phyloP scores from a whole-genome alignment of 2,797 vertebrate genomes.

The Pseudochirops corinnae region DNA sequence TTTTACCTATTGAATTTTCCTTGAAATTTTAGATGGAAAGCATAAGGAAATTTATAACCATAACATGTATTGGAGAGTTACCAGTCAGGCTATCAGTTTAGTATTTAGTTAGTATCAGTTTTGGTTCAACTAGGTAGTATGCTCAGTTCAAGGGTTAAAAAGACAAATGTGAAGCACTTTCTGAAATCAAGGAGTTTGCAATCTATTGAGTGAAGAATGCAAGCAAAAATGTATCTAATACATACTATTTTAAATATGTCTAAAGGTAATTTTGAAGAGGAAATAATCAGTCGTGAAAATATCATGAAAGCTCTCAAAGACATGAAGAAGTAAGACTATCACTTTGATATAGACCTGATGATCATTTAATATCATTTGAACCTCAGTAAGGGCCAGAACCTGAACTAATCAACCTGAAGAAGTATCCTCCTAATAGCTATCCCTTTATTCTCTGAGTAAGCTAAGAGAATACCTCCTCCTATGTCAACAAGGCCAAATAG shows the following conservation, averaged over 20 bases:
- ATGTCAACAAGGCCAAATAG: too few species aligned
- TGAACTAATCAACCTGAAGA: too few species aligned
- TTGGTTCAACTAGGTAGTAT: neutral
- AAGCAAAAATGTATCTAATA: neutral
- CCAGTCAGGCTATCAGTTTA: neutral
- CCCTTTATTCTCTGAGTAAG: too few species aligned
- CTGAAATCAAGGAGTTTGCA: neutral
- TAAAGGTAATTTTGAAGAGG: neutral
- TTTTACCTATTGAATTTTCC: neutral
- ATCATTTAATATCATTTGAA: too few species aligned
- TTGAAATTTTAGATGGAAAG: neutral
- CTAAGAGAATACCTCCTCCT: too few species aligned
- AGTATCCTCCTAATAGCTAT: too few species aligned
- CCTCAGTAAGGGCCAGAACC: too few species aligned
- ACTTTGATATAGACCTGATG: neutral
- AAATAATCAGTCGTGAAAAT: neutral
- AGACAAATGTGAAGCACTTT: neutral
- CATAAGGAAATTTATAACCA: neutral
- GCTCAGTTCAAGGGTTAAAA: neutral
- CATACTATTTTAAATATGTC: neutral
- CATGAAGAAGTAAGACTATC: neutral
- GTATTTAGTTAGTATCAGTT: neutral
- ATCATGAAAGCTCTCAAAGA: neutral
- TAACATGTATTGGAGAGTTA: too few species aligned
- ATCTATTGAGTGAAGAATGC: neutral